Percentiles rank a stretch among this genome's conserved stretches.
phyloP scores from a whole-genome alignment of 2,797 vertebrate genomes.

The Coracias cyanogaster region DNA sequence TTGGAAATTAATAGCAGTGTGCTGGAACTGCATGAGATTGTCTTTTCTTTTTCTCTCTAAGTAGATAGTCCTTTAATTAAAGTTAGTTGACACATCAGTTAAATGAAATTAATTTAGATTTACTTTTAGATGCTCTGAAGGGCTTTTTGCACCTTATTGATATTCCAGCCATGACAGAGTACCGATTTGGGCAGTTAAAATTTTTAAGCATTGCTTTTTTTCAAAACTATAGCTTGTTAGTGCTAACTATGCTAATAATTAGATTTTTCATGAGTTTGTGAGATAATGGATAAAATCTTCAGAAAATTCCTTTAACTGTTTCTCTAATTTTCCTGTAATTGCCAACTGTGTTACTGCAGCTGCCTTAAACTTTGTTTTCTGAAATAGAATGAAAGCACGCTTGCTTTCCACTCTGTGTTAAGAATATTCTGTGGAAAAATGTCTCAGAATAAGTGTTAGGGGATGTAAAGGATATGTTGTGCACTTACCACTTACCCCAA shows the following conservation, averaged over 20 bases:
- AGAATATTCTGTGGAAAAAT: background rate
- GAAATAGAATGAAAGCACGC: background rate
- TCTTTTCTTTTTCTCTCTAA: background rate
- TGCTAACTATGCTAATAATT: background rate
- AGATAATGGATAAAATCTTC: background rate
- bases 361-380: background rate
- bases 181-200: background rate
- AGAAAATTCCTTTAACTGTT: background rate
- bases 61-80: background rate
- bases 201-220: background rate
- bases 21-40: background rate
- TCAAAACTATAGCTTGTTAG: background rate
- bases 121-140: background rate
- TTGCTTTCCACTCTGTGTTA: fast-evolving
- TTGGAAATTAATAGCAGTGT: background rate
- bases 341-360: background rate
- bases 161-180: background rate
- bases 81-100: background rate
- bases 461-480: background rate
- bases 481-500: background rate
- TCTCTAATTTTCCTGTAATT: background rate
- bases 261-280: background rate
- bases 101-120: slow-evolving; percentile 5
- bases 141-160: background rate
- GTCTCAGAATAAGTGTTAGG: background rate